Evolutionary conservation across 2,797 vertebrate genomes (phyloP), one percentile per base, ranked within the genome.

Genomic region (Esox masquinongy): DNA sequence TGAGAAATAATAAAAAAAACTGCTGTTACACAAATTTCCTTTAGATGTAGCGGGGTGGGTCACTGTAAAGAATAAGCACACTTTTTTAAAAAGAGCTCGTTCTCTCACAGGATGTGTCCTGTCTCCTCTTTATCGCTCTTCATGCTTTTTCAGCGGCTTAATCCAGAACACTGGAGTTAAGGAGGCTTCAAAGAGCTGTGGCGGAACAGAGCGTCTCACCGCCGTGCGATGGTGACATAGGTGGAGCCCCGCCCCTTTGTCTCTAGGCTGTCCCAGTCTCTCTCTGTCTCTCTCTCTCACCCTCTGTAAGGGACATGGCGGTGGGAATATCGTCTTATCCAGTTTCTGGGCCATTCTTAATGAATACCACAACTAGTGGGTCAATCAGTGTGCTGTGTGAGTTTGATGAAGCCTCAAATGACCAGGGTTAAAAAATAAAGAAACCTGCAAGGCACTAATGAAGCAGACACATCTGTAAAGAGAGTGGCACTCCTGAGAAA

Each of bases 371-470:
- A 64, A 81, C 75, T 78, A 77, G 86, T 89, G 89, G 87, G 89
- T 88, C 88, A 90, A 90, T 86, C 81, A 71, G 53, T 79, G 43
- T 74, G 77, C 82, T 67, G 79, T 84, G 87, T 88, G 80, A 83
- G 83, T 86, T 84, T 89, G 93, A 91, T 87, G 84, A 88, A 82
- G 86, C 84, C 86, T 87, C 90, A 85, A 77, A 91, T 75, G 81
- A 82, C 83, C 79, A n/a, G 77, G 71, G 82, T 92, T 92, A 89
- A 91, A 92, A 90, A 90, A 90, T 88, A 90, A 90, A 86, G 81
- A 87, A 88, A 92, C 80, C 34, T 87, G 86, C 87, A 83, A 69
- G 79, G 84, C 77, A 82, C 84, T 91, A 93, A 92, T 89, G 89
- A 91, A 88, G 86, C 72, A 16, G 77, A 73, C 76, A 78, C 82